Base-by-base conservation (phyloP, 1,140 invertebrate species). In the Drosophila mojavensis region DNA sequence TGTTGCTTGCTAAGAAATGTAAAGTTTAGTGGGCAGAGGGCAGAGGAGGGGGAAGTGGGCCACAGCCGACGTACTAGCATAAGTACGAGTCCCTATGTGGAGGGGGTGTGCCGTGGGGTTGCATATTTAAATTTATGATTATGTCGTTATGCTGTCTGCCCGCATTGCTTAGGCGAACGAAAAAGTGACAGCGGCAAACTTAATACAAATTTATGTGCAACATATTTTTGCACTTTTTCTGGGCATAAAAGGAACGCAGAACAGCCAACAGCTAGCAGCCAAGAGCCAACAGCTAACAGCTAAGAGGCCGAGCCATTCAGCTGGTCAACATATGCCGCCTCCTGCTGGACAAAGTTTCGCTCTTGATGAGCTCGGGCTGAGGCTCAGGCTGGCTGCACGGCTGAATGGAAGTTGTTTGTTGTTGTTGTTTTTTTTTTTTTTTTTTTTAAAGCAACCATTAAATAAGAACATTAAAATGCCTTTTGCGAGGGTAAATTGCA, bases 111-210 rank as follows among this genome's bases (percentile, higher is more conserved):
- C 20, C 56, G 48, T 51, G 66, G 86, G 81, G 88, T 68, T 88
- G 86, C 82, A 88, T 90, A 90, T 90, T 90, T 90, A 90, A 90
- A 90, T 90, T 90, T 90, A 90, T 90, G 82, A 90, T 90, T 90
- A 90, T 90, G 86, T 90, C 86, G 82, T 90, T 90, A 90, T 80
- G 82, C 79, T 83, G 79, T 90, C 79, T 90, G 86, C 86, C 78
- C 79, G 64, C 78, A 79, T 76, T 86, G 75, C 81, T 90, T 74
- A 58, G 69, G 70, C 68, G 79, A 78, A 78, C 63, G 75, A 88
- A 85, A 86, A 86, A 82, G 75, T 88, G 83, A 88, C 83, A 88
- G 84, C 79, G 84, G 84, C 84, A 89, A 88, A 88, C 83, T 83
- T 88, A 88, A 88, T 88, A 88, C 83, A 77, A 88, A 88, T 88